Evolutionary conservation across 2,113 vertebrate genomes (phyloP).

Genomic region (Thymallus thymallus): DNA sequence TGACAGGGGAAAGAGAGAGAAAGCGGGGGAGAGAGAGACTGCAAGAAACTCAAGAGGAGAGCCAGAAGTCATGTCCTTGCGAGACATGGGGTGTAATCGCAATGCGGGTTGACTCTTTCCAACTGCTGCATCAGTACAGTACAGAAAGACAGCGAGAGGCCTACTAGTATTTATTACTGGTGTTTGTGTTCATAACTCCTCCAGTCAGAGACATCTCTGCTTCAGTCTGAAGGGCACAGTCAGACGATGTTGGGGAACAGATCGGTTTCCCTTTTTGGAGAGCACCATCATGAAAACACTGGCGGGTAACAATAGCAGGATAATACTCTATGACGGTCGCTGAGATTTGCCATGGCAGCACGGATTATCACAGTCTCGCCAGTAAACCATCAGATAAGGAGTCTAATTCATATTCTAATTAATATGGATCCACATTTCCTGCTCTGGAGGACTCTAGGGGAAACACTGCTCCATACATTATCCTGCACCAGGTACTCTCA

Average conservation of each 20-base stretch:
- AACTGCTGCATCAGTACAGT: neutral
- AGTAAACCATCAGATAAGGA: constrained; percentile 65
- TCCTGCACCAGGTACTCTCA: constrained; percentile 28
- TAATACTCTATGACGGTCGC: constrained; percentile 31
- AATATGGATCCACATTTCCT: constrained; percentile 67
- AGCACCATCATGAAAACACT: constrained; percentile 7
- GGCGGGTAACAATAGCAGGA: constrained; percentile 27
- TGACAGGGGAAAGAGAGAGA: neutral
- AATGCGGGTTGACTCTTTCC: neutral
- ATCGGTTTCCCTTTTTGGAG: neutral
- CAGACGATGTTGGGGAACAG: neutral
- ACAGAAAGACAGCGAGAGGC: neutral
- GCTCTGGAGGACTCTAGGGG: constrained; percentile 58
- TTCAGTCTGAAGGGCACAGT: constrained; percentile 1
- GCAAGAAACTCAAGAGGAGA: neutral
- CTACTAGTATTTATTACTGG: too few relatives aligned
- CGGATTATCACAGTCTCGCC: constrained; percentile 50
- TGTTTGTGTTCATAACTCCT: too few relatives aligned
- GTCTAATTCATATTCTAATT: constrained; percentile 76
- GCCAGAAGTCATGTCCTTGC: neutral
- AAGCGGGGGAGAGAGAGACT: neutral
- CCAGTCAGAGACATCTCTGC: too few relatives aligned
- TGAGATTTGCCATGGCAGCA: constrained; percentile 26
- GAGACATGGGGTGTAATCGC: neutral
- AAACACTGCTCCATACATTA: constrained; percentile 42